Evolutionary conservation across 2,888 invertebrate genomes (phyloP).

Genomic region (Lochmaea crataegi): DNA sequence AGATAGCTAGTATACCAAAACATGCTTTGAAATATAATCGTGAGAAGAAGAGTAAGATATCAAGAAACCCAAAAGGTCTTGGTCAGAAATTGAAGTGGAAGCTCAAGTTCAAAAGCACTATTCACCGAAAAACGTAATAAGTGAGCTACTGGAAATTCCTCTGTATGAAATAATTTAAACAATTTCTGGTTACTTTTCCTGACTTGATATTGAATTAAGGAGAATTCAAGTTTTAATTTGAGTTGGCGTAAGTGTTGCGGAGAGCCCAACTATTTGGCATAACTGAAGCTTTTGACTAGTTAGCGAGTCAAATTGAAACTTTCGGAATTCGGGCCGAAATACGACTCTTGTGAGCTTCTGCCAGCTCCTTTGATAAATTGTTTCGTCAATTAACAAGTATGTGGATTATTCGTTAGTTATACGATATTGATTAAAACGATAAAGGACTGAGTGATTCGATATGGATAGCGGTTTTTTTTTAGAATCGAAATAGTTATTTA

Average conservation of each 20-base stretch:
- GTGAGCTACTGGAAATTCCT: background rate
- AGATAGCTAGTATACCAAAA: too few relatives aligned
- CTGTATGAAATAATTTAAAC: background rate
- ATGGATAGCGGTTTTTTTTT: background rate
- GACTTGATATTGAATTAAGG: constrained; percentile 28
- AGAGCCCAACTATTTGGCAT: constrained; percentile 31
- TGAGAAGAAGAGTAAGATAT: too few relatives aligned
- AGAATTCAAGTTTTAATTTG: constrained; percentile 32
- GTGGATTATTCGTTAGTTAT: constrained; percentile 18
- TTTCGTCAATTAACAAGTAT: constrained; percentile 32
- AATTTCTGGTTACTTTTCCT: constrained; percentile 2
- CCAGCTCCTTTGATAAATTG: constrained; percentile 26
- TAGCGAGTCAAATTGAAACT: constrained; percentile 22
- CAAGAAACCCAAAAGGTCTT: too few relatives aligned
- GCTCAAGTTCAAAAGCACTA: background rate
- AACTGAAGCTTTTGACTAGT: constrained; percentile 27
- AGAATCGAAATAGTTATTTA: too few relatives aligned
- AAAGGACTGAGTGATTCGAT: background rate
- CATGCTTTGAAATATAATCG: too few relatives aligned
- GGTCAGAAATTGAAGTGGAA: too few relatives aligned
- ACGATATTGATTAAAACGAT: constrained; percentile 4
- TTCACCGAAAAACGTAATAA: background rate
- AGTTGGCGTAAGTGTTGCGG: constrained; percentile 31
- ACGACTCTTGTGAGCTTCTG: constrained; percentile 4
- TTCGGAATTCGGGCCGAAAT: constrained; percentile 14